Evolutionary conservation across 2,888 invertebrate genomes (phyloP), one percentile per base, ranked within the genome.

Genomic region (Netelia fuscicornis): DNA sequence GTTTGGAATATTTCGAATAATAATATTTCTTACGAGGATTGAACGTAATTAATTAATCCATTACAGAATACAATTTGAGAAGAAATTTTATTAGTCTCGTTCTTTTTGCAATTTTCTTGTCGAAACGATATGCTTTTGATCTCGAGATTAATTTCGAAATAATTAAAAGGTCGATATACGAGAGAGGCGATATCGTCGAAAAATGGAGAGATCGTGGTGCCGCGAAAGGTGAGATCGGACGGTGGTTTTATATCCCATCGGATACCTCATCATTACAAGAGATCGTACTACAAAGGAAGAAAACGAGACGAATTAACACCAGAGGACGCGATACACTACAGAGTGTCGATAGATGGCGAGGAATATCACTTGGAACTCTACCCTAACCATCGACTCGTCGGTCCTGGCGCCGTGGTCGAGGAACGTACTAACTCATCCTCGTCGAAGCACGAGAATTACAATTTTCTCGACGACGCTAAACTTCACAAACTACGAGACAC

Each of bases 201-300:
- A 62, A 90, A 90, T 65, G 92, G 90, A 83, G 92, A 94, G 84
- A 87, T 94, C 75, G 91, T 94, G 25, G 88, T 93, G 17, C 94
- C 94, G 9, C 89, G 91, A 44, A 93, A 92, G 85, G 93, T 94
- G 42, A 89, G 89, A 17, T 88, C 90, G 79, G 90, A 91, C 25
- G 93, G 94, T 62, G 88, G 87, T 74, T 94, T 94, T 85, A 56
- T 93, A 58, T 92, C 93, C 5, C 91, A 93, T 86, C 89, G 87
- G 58, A 88, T 94, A 77, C 93, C 93, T 13, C 94, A 93, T 87
- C 92, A 91, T 83, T 93, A 90, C 86, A 89, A 90, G 20, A 71
- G 85, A 80, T 85, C 85, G 30, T 88, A 86, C 68, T 86, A 90
- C 85, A 84, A 81, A 70, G 87, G 87, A 74, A 88, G 86, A 52